Evolutionary conservation across 2,113 vertebrate genomes (phyloP).

Genomic region (Macrotus californicus): DNA sequence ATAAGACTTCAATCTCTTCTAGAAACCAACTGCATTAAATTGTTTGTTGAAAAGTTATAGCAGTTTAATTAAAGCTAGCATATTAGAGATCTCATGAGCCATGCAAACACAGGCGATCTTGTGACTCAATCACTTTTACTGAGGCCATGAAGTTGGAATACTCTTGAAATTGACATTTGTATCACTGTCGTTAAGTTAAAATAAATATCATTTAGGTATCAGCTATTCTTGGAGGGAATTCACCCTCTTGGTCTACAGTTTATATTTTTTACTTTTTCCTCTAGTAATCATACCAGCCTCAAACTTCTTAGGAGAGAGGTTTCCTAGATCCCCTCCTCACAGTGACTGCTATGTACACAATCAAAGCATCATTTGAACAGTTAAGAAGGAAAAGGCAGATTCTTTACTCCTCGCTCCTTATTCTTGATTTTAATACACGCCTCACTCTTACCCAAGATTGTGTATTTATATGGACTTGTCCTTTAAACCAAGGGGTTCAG

Average conservation of each 20-base stretch:
- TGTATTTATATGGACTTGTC: not conserved
- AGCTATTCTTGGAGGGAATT: not conserved
- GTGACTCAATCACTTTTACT: not conserved
- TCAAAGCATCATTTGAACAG: not conserved
- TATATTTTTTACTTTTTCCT: not conserved
- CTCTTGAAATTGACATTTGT: not conserved
- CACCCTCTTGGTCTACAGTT: not conserved
- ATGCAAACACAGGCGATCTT: not conserved
- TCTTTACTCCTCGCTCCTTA: not conserved
- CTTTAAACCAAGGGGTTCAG: not conserved
- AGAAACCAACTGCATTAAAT: not conserved
- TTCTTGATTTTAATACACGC: not conserved
- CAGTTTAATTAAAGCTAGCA: not conserved
- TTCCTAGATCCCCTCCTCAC: not conserved
- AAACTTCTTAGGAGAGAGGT: not conserved
- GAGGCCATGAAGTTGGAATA: not conserved
- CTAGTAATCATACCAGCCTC: not conserved
- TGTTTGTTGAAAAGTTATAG: not conserved
- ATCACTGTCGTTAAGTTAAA: not conserved
- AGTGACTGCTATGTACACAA: not conserved
- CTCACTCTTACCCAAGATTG: not conserved
- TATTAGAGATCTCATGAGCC: not conserved
- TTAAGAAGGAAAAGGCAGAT: not conserved
- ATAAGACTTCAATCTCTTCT: not conserved
- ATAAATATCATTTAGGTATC: not conserved